Evolutionary conservation across 1,140 invertebrate species (phyloP), one percentile per base, ranked within the genome.

Genomic region (Nymphalis io): DNA sequence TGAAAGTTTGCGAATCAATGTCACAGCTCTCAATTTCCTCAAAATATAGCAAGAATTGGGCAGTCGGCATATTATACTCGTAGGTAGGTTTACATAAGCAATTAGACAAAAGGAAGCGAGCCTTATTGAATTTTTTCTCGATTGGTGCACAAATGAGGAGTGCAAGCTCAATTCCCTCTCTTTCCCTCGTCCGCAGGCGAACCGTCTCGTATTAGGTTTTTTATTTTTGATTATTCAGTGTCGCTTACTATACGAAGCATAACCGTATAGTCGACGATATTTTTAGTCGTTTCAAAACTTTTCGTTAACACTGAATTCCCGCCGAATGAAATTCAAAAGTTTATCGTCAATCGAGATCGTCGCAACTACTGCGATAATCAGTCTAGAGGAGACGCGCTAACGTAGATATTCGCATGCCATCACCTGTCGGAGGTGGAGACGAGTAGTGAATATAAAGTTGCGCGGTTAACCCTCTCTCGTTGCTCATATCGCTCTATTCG

Each of bases 61-160:
- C 80, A 75, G 74, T 78, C 78, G 73, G 68, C 75, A 74, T 76
- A 69, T 74, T 82, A 86, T 84, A 33, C 27, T 33, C 3, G 6
- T 33, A 85, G 79, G 79, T 85, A 86, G 72, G 77, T 87, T 81
- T 85, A 85, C 84, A 83, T 85, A 87, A 83, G 83, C 85, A 90
- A 90, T 90, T 90, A 90, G 85, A 89, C 82, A 84, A 88, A 88
- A 87, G 84, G 84, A 89, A 87, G 83, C 82, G 80, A 81, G 82
- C 80, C 84, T 88, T 90, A 90, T 90, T 89, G 88, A 90, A 90
- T 90, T 90, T 88, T 88, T 88, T 88, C 85, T 85, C 82, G 81
- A 89, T 87, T 89, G 83, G 85, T 87, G 84, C 83, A 89, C 88
- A 88, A 88, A 84, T 76, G 88, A 87, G 83, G 85, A 89, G 88